Evolutionary conservation across 1,140 invertebrate species (phyloP).

Genomic region (Paracyclopina nana): DNA sequence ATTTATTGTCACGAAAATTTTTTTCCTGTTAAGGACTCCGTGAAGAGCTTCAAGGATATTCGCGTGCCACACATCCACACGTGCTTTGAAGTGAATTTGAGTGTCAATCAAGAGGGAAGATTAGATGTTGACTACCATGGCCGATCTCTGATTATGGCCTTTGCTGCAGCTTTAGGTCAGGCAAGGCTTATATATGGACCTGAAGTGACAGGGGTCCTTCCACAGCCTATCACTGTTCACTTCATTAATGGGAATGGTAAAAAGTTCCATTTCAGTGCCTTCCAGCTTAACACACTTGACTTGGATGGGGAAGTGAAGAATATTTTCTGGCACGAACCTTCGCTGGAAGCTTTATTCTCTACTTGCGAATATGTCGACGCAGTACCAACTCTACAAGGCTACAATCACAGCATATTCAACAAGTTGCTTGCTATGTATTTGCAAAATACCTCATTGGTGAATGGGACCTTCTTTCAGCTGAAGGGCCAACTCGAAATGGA

Average conservation of each 20-base stretch:
- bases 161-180: conserved; percentile 7
- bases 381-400: not conserved
- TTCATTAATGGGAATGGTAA: conserved; percentile 1
- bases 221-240: conserved; percentile 6
- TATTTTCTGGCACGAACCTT: conserved; percentile 10
- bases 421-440: conserved; percentile 5
- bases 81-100: not conserved
- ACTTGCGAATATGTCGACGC: not conserved
- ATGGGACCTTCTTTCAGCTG: no score
- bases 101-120: not conserved
- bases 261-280: not conserved
- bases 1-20: conserved; percentile 10
- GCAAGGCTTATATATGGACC: not conserved
- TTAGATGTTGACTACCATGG: not conserved
- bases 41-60: no score
- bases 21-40: not conserved
- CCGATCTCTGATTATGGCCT: not conserved
- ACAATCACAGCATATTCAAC: not conserved
- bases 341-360: not conserved
- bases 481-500: no score
- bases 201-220: not conserved
- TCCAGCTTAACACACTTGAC: conserved; percentile 11
- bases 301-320: conserved; percentile 5
- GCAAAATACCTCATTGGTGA: not conserved
- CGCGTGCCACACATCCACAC: not conserved